phyloP scores from a whole-genome alignment of 2,113 vertebrate species.

The Neotragus pygmaeus region DNA sequence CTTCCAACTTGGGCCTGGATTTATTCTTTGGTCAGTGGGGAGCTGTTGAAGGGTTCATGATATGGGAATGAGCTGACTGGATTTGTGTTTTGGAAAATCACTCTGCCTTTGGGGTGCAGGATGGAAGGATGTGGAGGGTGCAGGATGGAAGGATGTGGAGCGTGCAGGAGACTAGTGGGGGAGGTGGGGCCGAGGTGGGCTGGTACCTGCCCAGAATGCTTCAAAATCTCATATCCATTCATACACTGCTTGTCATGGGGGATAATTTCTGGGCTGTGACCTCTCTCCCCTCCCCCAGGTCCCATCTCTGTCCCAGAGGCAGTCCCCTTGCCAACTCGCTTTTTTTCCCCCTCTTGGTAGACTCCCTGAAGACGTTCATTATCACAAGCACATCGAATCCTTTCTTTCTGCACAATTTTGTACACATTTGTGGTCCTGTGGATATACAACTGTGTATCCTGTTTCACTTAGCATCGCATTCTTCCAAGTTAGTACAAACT shows the following conservation, averaged over 20 bases:
- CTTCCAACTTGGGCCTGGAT: not conserved
- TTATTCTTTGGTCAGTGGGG: not conserved
- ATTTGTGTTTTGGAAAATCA: not conserved
- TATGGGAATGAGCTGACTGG: not conserved
- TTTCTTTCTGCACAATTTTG: not conserved
- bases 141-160: not conserved
- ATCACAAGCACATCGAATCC: not conserved
- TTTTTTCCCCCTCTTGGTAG: not conserved
- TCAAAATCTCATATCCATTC: not conserved
- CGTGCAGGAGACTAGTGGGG: rapidly evolving
- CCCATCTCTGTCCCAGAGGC: not conserved
- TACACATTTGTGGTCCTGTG: not conserved
- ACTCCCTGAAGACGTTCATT: not conserved
- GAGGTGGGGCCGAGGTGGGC: not conserved
- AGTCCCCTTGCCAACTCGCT: no score
- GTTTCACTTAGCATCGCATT: not conserved
- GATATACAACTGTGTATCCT: not conserved
- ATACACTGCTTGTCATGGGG: not conserved
- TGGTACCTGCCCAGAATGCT: not conserved
- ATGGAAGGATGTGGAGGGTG: not conserved
- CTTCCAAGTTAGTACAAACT: not conserved
- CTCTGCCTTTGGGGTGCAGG: not conserved
- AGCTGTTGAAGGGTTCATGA: not conserved
- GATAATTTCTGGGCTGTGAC: not conserved
- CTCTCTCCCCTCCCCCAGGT: not conserved